Conservation (phyloP, 30 jellyfish, hydroid and myxozoan species). For the Hydractinia echinata region DNA sequence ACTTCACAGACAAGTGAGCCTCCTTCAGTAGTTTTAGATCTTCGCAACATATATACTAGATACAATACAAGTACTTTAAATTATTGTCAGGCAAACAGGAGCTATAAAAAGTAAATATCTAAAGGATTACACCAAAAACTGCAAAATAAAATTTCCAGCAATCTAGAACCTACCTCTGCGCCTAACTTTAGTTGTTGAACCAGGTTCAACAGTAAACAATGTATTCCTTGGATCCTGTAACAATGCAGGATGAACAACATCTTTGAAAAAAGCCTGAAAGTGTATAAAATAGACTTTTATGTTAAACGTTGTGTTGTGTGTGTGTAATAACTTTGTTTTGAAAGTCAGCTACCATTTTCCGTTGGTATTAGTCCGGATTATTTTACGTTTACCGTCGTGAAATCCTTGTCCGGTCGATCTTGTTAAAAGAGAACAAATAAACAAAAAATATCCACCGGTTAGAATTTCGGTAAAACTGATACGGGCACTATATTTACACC, state of each 20-base stretch:
- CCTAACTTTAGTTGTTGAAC: constrained; percentile 14
- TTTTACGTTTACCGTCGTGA: too few relatives aligned
- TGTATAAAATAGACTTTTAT: too few relatives aligned
- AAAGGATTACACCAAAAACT: not conserved
- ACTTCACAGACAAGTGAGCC: constrained; percentile 22
- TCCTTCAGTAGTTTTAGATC: constrained; percentile 29
- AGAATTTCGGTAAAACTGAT: too few relatives aligned
- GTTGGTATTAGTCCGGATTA: too few relatives aligned
- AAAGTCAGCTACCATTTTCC: too few relatives aligned
- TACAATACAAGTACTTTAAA: not conserved
- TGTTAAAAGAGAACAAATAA: too few relatives aligned
- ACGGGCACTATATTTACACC: too few relatives aligned
- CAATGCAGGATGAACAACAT: constrained; percentile 19
- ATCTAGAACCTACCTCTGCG: constrained; percentile 14
- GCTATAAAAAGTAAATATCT: not conserved
- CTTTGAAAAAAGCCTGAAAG: not conserved
- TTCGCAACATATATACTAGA: constrained; percentile 29
- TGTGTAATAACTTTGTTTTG: too few relatives aligned
- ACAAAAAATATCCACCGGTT: too few relatives aligned
- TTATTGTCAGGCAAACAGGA: not conserved
- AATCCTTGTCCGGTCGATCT: too few relatives aligned
- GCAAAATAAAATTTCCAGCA: not conserved
- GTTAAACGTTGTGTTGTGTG: too few relatives aligned
- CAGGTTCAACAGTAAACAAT: constrained; percentile 24
- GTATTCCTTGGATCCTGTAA: constrained; percentile 16